Conservation (phyloP, 1,140 invertebrate species). For the Bombyx mandarina region DNA sequence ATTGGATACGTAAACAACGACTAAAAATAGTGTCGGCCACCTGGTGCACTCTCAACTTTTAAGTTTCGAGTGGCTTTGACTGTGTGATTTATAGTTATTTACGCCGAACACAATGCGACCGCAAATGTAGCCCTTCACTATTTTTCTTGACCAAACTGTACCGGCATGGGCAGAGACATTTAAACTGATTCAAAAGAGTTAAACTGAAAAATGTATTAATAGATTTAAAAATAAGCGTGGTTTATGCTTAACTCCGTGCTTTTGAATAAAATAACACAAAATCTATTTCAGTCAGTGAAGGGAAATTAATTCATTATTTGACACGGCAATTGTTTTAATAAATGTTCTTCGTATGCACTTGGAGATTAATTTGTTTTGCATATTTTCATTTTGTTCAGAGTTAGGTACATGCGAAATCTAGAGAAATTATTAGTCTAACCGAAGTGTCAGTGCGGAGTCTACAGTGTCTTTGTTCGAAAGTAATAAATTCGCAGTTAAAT, state of each 20-base stretch:
- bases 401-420: too few species aligned
- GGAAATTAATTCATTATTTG: too few species aligned
- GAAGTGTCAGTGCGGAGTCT: too few species aligned
- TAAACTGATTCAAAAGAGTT: not conserved
- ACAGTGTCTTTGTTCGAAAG: too few species aligned
- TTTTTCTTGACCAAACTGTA: conserved; percentile 43
- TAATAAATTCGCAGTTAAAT: too few species aligned
- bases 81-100: conserved; percentile 51
- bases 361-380: too few species aligned
- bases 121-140: conserved; percentile 65
- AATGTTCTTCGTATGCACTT: too few species aligned
- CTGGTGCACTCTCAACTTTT: conserved; percentile 44
- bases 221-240: not conserved
- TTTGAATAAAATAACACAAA: too few species aligned
- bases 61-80: conserved; percentile 39
- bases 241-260: not conserved
- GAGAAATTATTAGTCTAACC: too few species aligned
- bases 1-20: conserved; percentile 47
- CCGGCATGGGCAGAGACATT: not conserved
- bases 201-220: not conserved
- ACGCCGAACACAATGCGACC: conserved; percentile 49
- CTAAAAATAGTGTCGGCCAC: conserved; percentile 60
- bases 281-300: too few species aligned
- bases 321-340: too few species aligned
- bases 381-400: too few species aligned